Percentiles rank a stretch among this genome's conserved stretches.
Evolutionary conservation across 1,140 invertebrate genomes (phyloP).

Genomic region (Drosophila cardini): DNA sequence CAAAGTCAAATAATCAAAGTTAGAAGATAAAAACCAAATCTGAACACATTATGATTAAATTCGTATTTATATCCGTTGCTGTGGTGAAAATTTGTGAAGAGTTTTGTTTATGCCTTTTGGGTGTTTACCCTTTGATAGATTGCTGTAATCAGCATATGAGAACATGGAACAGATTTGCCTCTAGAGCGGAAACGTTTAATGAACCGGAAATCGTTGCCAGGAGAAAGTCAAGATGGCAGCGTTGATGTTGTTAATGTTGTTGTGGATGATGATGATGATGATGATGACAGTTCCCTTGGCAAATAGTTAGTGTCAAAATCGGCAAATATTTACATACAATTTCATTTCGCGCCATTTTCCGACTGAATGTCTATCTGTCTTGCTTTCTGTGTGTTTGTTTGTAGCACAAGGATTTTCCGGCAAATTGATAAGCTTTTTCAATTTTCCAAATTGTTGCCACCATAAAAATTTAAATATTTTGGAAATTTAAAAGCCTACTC

Average conservation of each 20-base stretch:
- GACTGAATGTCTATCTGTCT: neutral
- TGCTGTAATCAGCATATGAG: slow-evolving; percentile 61
- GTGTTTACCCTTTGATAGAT: slow-evolving; percentile 57
- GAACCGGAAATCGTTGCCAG: slow-evolving; percentile 72
- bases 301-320: slow-evolving; percentile 74
- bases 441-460: slow-evolving; percentile 68
- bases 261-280: slow-evolving; percentile 42
- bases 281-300: slow-evolving; percentile 44
- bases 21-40: too few relatives aligned
- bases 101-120: slow-evolving; percentile 39
- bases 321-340: slow-evolving; percentile 77
- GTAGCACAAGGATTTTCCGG: slow-evolving; percentile 10
- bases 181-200: slow-evolving; percentile 76
- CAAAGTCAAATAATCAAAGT: too few relatives aligned
- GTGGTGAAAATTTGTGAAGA: slow-evolving; percentile 14
- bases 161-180: slow-evolving; percentile 64
- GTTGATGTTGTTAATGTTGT: slow-evolving; percentile 19
- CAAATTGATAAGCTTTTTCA: slow-evolving; percentile 58
- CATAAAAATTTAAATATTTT: slow-evolving; percentile 83
- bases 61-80: slow-evolving; percentile 15
- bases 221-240: slow-evolving; percentile 35
- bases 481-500: slow-evolving; percentile 69
- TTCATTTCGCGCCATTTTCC: slow-evolving; percentile 39
- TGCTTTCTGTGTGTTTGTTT: slow-evolving; percentile 11
- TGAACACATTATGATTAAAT: neutral